phyloP scores from a whole-genome alignment of 2,797 vertebrate species.

The Pangasius larnaudii region DNA sequence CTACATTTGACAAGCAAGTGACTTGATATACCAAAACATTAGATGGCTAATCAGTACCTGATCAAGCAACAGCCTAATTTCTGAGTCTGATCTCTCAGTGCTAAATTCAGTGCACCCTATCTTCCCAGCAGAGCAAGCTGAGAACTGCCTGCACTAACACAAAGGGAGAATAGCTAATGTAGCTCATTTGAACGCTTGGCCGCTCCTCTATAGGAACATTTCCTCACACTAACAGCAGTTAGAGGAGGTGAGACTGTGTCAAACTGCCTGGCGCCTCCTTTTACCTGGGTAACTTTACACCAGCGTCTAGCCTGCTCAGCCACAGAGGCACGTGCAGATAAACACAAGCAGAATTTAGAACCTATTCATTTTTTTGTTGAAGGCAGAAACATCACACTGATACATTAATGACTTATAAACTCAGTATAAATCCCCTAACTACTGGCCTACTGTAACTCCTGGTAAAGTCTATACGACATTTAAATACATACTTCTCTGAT shows the following conservation, averaged over 20 bases:
- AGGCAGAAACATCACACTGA: constrained; percentile 13
- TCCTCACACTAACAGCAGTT: constrained; percentile 71
- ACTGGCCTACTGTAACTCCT: neutral
- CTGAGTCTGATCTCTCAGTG: constrained; percentile 26
- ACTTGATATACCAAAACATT: neutral
- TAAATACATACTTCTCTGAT: neutral
- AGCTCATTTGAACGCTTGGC: constrained; percentile 75
- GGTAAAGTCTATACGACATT: neutral
- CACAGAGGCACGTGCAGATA: constrained; percentile 52
- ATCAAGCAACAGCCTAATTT: constrained; percentile 11
- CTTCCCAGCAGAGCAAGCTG: constrained; percentile 74
- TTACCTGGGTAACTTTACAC: constrained; percentile 70
- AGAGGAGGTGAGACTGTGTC: constrained; percentile 72
- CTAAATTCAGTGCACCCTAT: constrained; percentile 59
- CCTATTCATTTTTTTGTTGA: constrained; percentile 32
- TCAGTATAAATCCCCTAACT: constrained; percentile 5
- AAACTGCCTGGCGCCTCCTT: constrained; percentile 72
- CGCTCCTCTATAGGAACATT: constrained; percentile 74
- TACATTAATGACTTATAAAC: neutral
- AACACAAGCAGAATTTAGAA: constrained; percentile 48
- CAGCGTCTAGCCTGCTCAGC: constrained; percentile 52
- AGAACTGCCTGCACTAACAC: constrained; percentile 76
- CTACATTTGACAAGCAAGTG: constrained; percentile 13
- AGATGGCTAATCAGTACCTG: neutral
- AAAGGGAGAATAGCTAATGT: constrained; percentile 78